A percentile compares a stretch with the other conserved stretches of the same genome.
Conservation (phyloP, 1,140 invertebrate species). For the Zaprionus ghesquierei region DNA sequence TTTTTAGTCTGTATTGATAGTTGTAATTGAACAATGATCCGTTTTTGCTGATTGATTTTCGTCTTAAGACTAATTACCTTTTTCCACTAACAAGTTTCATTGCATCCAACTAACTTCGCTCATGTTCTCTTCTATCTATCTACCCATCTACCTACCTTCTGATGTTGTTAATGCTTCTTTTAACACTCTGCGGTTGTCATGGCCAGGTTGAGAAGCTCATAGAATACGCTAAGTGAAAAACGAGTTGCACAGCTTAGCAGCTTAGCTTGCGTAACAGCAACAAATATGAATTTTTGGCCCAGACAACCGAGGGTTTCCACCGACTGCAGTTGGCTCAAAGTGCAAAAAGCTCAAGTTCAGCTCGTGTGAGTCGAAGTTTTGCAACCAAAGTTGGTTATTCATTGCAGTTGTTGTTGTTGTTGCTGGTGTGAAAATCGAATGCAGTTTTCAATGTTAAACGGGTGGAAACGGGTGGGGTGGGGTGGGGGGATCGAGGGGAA, state of each 20-base stretch:
- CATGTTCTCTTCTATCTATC: neutral
- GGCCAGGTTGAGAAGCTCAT: neutral
- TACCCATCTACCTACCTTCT: neutral
- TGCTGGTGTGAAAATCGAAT: constrained; percentile 7
- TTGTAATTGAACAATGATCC: no score
- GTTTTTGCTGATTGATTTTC: no score
- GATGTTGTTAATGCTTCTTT: no score
- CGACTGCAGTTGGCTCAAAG: constrained; percentile 21
- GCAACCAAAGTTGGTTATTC: constrained; percentile 24
- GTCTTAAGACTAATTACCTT: no score
- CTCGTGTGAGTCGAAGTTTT: constrained; percentile 15
- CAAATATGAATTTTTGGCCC: constrained; percentile 22
- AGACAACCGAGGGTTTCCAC: neutral
- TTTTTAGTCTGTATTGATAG: no score
- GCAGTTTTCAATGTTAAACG: constrained; percentile 62
- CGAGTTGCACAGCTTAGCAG: constrained; percentile 7
- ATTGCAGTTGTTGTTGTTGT: neutral
- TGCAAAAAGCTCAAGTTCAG: constrained; percentile 61
- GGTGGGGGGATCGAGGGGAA: constrained; percentile 14
- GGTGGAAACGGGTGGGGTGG: neutral
- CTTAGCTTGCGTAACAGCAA: constrained; percentile 16
- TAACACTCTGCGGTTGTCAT: neutral
- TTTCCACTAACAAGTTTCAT: no score
- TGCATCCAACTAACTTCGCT: neutral
- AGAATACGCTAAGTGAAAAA: neutral